Base-by-base conservation (phyloP, 2,797 vertebrate genomes). In the Momotus momota region DNA sequence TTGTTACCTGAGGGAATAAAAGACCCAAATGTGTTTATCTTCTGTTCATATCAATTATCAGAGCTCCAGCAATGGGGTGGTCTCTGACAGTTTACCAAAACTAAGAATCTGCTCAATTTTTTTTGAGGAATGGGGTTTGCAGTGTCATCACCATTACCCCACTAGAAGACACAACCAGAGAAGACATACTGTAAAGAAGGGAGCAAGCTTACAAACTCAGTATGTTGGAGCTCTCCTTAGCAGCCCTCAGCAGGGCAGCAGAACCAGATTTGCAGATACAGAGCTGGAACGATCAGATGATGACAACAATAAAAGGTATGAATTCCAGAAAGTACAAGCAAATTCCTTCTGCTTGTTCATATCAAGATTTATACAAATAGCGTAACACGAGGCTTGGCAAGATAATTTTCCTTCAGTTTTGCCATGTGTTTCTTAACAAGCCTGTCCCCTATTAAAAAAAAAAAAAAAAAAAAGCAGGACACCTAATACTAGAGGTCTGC, bases 291-390 rank as follows among this genome's bases (percentile, higher is more conserved):
- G 0, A 27, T 73, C 57, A 54, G 48, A 87, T 46, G 27, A 86
- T 94, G 86, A 49, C 55, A 92, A 61, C 55, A 91, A 91, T 86
- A 93, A 14, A 55, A 81, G 41, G 31, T 79, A 94, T 88, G 86
- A 92, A 93, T 94, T 93, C 88, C 86, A 86, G 66, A 75, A 94
- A 95, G 86, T 90, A 93, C 88, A 96, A 84, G 67, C 60, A 92
- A 93, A 95, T 95, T 93, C 64, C 46, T 94, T 82, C 40, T 90
- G 60, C 89, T 96, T 90, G 55, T 94, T 96, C 81, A 11, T 90
- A 81, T 81, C 62, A 94, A 92, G 94, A 82, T 90, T 96, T 96
- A 71, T 80, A 90, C 71, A 86, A 93, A 84, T 46, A 92, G 66
- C 52, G 21, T 88, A 94, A 94, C 48, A 60, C 0, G 7, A 86